These are phyloP conservation scores for Anas bernieri DNA, from an alignment of 2,797 vertebrate species.

Conservation along the genomic window DNA sequence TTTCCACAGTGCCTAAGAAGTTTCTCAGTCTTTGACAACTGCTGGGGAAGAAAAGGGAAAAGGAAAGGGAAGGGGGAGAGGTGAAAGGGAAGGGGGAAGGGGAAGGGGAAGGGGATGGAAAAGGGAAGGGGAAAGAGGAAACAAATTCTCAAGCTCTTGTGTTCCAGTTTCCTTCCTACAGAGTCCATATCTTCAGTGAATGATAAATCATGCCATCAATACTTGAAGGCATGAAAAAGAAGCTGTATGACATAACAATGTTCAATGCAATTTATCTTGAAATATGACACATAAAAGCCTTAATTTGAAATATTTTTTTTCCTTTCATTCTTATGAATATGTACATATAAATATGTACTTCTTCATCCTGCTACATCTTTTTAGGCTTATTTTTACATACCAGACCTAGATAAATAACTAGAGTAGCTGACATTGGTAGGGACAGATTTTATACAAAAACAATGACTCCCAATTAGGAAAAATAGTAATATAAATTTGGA, in stretches of 20 bases:
- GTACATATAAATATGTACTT: background rate
- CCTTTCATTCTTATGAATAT: background rate
- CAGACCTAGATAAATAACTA: background rate
- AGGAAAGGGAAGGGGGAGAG: background rate
- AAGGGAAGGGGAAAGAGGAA: background rate
- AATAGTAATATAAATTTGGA: background rate
- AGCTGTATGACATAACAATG: background rate
- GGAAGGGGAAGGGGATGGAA: background rate
- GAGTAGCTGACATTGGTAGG: background rate
- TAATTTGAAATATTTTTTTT: background rate
- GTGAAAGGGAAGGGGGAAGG: too few relatives aligned
- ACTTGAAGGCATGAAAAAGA: background rate
- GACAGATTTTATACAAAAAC: background rate
- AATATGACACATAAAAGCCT: background rate
- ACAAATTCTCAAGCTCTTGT: rapidly evolving
- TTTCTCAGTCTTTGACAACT: background rate
- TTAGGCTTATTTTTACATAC: background rate
- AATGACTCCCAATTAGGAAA: background rate
- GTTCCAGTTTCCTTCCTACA: background rate
- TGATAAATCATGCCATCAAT: background rate
- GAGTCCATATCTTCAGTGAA: background rate
- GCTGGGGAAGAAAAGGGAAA: background rate
- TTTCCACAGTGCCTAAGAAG: background rate
- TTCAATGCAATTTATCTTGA: background rate
- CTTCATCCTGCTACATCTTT: background rate